Base-by-base conservation (phyloP, 1,140 invertebrate species). In the Fragariocoptes setiger region DNA sequence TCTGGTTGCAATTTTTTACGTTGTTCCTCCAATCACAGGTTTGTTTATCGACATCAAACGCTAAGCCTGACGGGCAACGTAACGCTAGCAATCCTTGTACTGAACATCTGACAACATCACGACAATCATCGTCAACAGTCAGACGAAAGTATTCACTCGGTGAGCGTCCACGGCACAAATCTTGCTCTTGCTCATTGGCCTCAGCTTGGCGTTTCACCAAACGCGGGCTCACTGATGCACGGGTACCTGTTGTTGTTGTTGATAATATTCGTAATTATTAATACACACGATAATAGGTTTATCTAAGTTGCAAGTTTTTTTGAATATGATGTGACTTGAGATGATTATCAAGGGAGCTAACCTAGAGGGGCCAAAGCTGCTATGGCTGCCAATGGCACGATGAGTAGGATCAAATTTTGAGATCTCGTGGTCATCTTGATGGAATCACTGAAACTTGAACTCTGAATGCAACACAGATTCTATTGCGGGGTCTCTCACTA, bases 111-210 rank as follows among this genome's bases (percentile, higher is more conserved):
- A 86, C 85, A 49, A 88, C 80, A 64, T 86, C 78, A 55, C 80
- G 70, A 59, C 80, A 88, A 54, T 76, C 78, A 60, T 86, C 79
- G 52, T 76, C 77, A 35, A 74, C 70, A 18, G 77, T 74, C 47
- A 86, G 60, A 51, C 80, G 68, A 62, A 88, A 86, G 76, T 79
- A 86, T 60, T 88, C 79, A 38, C 79, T 78, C n/a, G 79, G 77
- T 58, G 82, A 78, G 61, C 82, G 80, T 58, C 78, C 76, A 63
- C 82, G 78, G 59, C 79, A 86, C 41, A 86, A 65, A 57, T 82
- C 77, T 31, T 31, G 25, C n/a, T 31, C 25, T n/a, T 31, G 25
- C 25, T 31, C 25, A 31, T 31, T 35, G 39, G 16, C 15, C 25
- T 31, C 25, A 8, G 8, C 25, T n/a, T 31, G 25, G 8, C 25